Evolutionary conservation across 2,888 invertebrate species (phyloP), one percentile per base, ranked within the genome.

Genomic region (Oxycera nigricornis): DNA sequence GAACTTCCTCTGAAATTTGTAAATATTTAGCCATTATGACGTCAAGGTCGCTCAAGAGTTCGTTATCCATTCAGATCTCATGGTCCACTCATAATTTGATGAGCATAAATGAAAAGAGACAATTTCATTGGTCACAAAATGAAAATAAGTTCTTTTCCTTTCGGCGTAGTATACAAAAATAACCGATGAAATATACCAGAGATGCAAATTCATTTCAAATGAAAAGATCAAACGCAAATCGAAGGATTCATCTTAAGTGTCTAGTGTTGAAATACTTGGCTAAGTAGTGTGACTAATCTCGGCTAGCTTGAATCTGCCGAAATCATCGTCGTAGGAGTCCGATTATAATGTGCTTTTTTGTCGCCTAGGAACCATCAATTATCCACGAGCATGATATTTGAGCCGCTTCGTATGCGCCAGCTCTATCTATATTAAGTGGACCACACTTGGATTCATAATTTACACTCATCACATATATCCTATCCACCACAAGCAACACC

Each of bases 221-320:
- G 28, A 39, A 68, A 50, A 68, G 17, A 52, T 2, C 28, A 68
- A 50, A 7, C 52, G n/a, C n/a, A 46, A 17, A 46, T n/a, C 46
- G 17, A 46, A 3, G 17, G 46, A 46, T 46, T 17, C 17, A 46
- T 2, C 17, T 7, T 7, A 46, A 46, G n/a, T n/a, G n/a, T 46
- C 46, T 7, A 46, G 55, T 52, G 52, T 31, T 11, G 52, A 52
- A 55, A 70, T 70, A 31, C 28, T 31, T 70, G 55, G 7, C 55
- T 70, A 52, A 70, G 28, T 30, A 70, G 30, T 55, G 52, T 70
- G 70, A 70, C 70, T 70, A 70, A 70, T 70, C 70, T 7, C 31
- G 52, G 31, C 24, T 17, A 28, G 52, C 55, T 70, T 70, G 35
- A 70, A 31, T 52, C 70, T 11, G 35, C 6, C 68, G 50, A 20